Conservation (phyloP, 2,888 invertebrate species). For the Schrankia costaestrigalis region DNA sequence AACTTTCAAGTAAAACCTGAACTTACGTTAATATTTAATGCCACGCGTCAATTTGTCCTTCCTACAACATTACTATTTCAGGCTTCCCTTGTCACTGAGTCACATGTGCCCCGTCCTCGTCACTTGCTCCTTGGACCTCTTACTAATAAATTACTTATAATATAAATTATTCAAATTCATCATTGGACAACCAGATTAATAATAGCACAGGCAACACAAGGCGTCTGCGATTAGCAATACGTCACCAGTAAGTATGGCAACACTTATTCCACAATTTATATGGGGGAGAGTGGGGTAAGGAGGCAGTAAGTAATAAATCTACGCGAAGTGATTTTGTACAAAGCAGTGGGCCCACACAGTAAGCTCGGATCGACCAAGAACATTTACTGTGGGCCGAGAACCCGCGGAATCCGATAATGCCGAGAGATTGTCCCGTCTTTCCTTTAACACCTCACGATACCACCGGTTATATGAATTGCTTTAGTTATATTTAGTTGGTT, state of each 20-base stretch:
- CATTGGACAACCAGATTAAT: constrained; percentile 71
- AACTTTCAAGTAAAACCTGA: too few relatives aligned
- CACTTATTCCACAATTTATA: constrained; percentile 78
- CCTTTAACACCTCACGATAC: constrained; percentile 69
- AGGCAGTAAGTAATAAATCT: constrained; percentile 74
- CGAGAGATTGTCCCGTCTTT: constrained; percentile 76
- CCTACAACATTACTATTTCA: constrained; percentile 22
- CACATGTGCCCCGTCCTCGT: constrained; percentile 45
- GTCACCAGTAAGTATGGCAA: constrained; percentile 79
- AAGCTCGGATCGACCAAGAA: constrained; percentile 71
- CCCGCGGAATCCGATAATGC: constrained; percentile 78
- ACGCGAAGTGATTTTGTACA: constrained; percentile 76
- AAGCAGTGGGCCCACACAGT: constrained; percentile 73
- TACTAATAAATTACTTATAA: constrained; percentile 64
- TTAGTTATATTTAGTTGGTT: constrained; percentile 40
- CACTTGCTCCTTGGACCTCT: constrained; percentile 49
- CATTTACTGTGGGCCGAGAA: constrained; percentile 71
- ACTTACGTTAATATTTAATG: too few relatives aligned
- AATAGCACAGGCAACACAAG: constrained; percentile 72
- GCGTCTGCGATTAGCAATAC: constrained; percentile 73
- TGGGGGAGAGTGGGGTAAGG: constrained; percentile 68
- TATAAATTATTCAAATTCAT: constrained; percentile 76
- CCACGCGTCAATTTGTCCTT: constrained; percentile 2
- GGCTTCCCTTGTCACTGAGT: constrained; percentile 19
- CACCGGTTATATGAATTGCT: constrained; percentile 45